Evolutionary conservation across 2,797 vertebrate genomes (phyloP), one percentile per base, ranked within the genome.

Genomic region (Enteromius trimaculatus): DNA sequence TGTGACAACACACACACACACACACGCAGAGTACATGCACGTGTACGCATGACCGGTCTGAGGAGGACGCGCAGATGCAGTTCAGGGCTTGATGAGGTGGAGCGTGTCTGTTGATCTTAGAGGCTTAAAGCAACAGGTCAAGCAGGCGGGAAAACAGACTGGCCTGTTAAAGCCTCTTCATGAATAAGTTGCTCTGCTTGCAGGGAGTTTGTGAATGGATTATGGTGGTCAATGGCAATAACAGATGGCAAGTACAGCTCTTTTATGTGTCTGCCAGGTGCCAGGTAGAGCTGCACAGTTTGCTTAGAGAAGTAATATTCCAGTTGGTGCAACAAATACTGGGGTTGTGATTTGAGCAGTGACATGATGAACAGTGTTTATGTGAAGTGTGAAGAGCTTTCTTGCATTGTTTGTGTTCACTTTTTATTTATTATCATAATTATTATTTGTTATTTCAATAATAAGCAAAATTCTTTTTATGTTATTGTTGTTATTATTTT

Each of bases 61-160:
- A 64, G 14, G 60, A 58, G 82, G 60, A 51, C 37, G 14, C 37
- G 53, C 55, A 80, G 39, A 42, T 82, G 72, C 76, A 51, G 64
- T 83, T 80, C 83, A 74, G 77, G 42, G 79, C 19, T 39, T 79
- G 29, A 60, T 85, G 31, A 81, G 44, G 51, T 42, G 71, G 68
- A 74, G 58, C 6, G 3, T 51, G 37, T 78, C 75, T 70, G 58
- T 79, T 84, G 53, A 53, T 66, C 60, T 86, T 84, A 70, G 64
- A 77, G 26, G 83, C 85, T 88, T 84, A 88, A 49, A n/a, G 51
- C 26, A 77, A 37, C 71, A 68, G 62, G 72, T 85, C 76, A 71
- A 70, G 49, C 83, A 29, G 74, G 65, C 2, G 39, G 75, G 64
- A 80, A 85, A 78, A 80, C 68, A 55, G 60, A 62, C 42, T 49